Evolutionary conservation across 2,797 vertebrate species (phyloP).

Genomic region (Aldrovandia affinis): DNA sequence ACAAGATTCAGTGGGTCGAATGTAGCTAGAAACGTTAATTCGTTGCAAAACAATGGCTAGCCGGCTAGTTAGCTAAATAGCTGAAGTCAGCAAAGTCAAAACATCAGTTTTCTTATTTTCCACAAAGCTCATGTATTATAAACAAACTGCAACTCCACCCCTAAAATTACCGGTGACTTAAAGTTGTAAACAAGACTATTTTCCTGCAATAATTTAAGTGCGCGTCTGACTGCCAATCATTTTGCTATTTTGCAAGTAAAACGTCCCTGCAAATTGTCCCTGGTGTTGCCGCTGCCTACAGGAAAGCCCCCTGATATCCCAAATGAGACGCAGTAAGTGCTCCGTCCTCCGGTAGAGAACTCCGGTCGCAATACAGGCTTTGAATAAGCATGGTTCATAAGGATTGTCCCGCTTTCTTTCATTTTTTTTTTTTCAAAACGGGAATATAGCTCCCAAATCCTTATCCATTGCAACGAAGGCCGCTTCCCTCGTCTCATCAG

Average conservation of each 20-base stretch:
- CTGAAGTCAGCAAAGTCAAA: conserved; percentile 14
- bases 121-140: conserved; percentile 27
- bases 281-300: conserved; percentile 28
- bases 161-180: neutral
- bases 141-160: conserved; percentile 11
- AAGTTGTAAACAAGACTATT: neutral
- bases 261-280: neutral
- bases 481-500: conserved; percentile 24
- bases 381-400: neutral
- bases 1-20: neutral
- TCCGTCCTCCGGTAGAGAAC: neutral
- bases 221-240: neutral
- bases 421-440: neutral
- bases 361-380: neutral
- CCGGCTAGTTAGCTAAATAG: neutral
- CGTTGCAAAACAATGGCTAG: neutral
- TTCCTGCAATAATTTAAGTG: neutral
- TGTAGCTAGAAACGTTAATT: neutral
- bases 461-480: conserved; percentile 5
- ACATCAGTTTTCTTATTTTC: neutral
- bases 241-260: conserved; percentile 8
- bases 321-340: conserved; percentile 22
- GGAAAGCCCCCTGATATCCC: conserved; percentile 32
- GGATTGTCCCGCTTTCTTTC: neutral
- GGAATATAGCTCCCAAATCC: neutral